Conservation (phyloP, 1,140 invertebrate species). For the Rhizoglyphus robini region DNA sequence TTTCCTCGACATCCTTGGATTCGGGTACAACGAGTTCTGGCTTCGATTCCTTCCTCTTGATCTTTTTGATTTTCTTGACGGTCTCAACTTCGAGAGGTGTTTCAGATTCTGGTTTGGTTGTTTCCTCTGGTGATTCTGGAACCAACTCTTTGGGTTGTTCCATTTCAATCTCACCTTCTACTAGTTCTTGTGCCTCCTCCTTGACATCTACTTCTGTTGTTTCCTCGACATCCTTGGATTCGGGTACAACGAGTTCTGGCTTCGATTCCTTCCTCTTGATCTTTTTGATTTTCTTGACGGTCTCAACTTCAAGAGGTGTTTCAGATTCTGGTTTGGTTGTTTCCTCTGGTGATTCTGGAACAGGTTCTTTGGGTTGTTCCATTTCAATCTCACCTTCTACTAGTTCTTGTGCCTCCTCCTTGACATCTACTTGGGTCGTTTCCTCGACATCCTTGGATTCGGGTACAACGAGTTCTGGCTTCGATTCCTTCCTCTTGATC, state of each 20-base stretch:
- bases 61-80: conserved; percentile 21
- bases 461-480: background rate
- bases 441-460: background rate
- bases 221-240: conserved; percentile 18
- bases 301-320: conserved; percentile 16
- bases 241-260: conserved; percentile 1
- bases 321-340: conserved; percentile 12
- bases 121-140: background rate
- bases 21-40: background rate
- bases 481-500: background rate
- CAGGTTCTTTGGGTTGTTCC: background rate
- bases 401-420: background rate
- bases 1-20: background rate
- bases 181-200: conserved; percentile 4
- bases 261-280: conserved; percentile 22
- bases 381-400: background rate
- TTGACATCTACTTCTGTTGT: no score
- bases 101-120: background rate
- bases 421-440: background rate
- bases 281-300: conserved; percentile 21
- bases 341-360: background rate
- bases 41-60: conserved; percentile 6
- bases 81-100: background rate
- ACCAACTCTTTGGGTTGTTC: background rate
- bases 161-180: background rate